phyloP scores from a whole-genome alignment of 2,113 vertebrate species.

The Etheostoma spectabile region DNA sequence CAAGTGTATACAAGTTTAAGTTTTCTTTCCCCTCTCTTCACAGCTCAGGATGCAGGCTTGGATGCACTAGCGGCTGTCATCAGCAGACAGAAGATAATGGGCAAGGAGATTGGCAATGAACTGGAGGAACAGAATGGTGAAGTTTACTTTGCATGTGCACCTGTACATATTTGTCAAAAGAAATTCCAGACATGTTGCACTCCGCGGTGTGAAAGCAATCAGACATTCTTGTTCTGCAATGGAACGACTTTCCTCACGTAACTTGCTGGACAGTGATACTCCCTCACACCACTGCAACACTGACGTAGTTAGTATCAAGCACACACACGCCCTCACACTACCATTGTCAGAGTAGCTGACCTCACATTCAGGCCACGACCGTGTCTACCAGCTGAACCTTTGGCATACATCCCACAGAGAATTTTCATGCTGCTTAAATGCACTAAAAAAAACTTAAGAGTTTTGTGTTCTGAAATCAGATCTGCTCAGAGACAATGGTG shows the following conservation, averaged over 20 bases:
- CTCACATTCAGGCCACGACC: constrained; percentile 26
- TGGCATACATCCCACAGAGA: not conserved
- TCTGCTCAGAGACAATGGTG: constrained; percentile 48
- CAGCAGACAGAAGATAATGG: constrained; percentile 95
- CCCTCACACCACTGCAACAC: constrained; percentile 33
- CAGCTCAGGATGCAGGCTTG: constrained; percentile 96
- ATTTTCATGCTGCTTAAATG: constrained; percentile 14
- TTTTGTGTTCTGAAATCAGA: constrained; percentile 54
- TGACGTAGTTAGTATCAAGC: constrained; percentile 1
- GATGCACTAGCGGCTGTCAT: constrained; percentile 94
- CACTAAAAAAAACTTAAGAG: not conserved
- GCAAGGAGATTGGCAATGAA: constrained; percentile 96
- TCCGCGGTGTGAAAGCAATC: constrained; percentile 48
- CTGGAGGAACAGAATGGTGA: constrained; percentile 97
- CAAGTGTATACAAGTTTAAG: not conserved
- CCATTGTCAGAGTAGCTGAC: constrained; percentile 32
- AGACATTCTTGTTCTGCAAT: constrained; percentile 58
- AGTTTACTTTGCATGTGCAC: constrained; percentile 38
- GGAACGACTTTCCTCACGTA: constrained; percentile 62
- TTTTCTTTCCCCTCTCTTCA: constrained; percentile 42
- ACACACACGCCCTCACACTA: not conserved
- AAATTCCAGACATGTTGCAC: constrained; percentile 62
- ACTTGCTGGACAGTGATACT: constrained; percentile 39
- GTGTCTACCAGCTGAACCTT: not conserved
- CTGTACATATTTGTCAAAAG: constrained; percentile 33